Evolutionary conservation across 2,888 invertebrate species (phyloP).

Genomic region (Rotaria magnacalcarata): DNA sequence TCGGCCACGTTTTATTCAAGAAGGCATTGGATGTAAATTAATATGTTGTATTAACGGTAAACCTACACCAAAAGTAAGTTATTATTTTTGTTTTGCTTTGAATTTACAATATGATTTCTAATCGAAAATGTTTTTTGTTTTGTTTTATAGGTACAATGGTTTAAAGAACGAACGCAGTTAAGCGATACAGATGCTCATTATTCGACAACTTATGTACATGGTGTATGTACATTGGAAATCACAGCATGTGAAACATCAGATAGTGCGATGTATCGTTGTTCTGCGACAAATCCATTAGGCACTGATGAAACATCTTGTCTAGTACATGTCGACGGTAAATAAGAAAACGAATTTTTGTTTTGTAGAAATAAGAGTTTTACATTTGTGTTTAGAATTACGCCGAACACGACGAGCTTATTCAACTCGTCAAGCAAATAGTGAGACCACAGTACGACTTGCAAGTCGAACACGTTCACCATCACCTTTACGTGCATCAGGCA

Average conservation of each 20-base stretch:
- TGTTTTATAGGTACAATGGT: conserved; percentile 58
- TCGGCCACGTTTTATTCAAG: conserved; percentile 94
- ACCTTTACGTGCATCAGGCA: neutral
- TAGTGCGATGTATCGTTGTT: conserved; percentile 89
- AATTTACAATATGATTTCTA: neutral
- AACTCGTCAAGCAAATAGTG: too few species aligned
- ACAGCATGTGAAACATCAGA: conserved; percentile 86
- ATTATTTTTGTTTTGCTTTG: conserved; percentile 55
- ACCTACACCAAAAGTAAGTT: conserved; percentile 75
- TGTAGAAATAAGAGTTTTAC: too few species aligned
- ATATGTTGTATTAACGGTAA: conserved; percentile 90
- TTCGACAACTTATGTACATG: conserved; percentile 82
- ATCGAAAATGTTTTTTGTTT: neutral
- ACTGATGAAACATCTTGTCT: conserved; percentile 89
- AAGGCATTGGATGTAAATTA: conserved; percentile 84
- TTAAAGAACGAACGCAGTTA: conserved; percentile 84
- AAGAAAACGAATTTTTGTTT: neutral
- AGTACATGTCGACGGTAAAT: conserved; percentile 80
- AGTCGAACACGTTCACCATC: neutral
- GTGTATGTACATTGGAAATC: conserved; percentile 93
- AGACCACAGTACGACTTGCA: too few species aligned
- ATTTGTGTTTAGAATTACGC: neutral
- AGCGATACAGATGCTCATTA: conserved; percentile 75
- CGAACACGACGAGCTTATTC: neutral
- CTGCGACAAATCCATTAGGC: conserved; percentile 86